A percentile compares a stretch with the other conserved stretches of the same genome.
These are phyloP conservation scores for Hymenopus coronatus DNA, from an alignment of 2,888 invertebrate genomes.

Conservation along the genomic window DNA sequence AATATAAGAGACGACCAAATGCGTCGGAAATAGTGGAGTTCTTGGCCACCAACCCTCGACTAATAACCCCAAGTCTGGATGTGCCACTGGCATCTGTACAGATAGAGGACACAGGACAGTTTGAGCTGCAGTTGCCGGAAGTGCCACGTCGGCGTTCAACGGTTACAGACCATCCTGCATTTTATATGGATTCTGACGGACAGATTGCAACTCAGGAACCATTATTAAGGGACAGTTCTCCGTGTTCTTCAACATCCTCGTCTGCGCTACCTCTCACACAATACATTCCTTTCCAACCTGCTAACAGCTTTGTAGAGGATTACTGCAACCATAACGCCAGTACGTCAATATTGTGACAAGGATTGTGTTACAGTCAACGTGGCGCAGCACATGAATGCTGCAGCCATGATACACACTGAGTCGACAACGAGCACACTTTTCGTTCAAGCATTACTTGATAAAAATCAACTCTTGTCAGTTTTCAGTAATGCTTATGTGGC, in stretches of 20 bases:
- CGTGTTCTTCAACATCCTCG: neutral
- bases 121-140: conserved; percentile 53
- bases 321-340: neutral
- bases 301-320: neutral
- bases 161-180: neutral
- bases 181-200: neutral
- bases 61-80: conserved; percentile 76
- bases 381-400: neutral
- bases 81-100: conserved; percentile 71
- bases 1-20: conserved; percentile 66
- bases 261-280: neutral
- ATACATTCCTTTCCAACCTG: neutral
- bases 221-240: neutral
- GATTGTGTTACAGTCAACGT: neutral
- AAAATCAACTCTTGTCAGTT: too few species aligned
- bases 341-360: neutral
- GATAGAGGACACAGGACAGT: conserved; percentile 60
- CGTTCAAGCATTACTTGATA: too few species aligned
- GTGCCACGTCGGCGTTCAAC: neutral
- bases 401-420: neutral
- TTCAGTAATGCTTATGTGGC: too few species aligned
- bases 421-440: too few species aligned
- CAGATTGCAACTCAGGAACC: neutral
- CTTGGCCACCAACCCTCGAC: conserved; percentile 71
- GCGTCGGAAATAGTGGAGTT: conserved; percentile 79